Conservation (phyloP, 2,797 vertebrate genomes). For the Bryconaethiops microstoma region DNA sequence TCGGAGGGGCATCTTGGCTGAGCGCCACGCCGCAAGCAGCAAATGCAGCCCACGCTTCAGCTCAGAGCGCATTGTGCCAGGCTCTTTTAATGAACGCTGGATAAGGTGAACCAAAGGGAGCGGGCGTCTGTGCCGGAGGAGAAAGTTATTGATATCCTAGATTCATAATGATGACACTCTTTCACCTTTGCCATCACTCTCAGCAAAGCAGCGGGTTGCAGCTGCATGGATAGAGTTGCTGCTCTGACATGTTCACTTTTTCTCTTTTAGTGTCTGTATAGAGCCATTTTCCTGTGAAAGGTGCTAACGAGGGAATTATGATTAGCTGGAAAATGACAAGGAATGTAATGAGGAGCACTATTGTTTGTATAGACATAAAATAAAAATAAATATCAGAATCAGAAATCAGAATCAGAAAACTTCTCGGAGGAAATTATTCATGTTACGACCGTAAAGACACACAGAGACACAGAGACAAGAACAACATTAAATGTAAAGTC, state of each 20-base stretch:
- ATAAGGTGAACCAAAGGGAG: constrained; percentile 61
- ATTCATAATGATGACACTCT: constrained; percentile 60
- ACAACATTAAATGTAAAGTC: no score
- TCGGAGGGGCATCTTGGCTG: constrained; percentile 62
- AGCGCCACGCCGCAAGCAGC: constrained; percentile 53
- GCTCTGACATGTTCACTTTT: constrained; percentile 21
- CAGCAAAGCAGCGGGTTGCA: constrained; percentile 32
- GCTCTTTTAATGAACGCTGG: constrained; percentile 64
- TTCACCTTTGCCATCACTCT: constrained; percentile 59
- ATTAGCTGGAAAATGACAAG: constrained; percentile 40
- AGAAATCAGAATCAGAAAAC: neutral
- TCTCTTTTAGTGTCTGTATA: constrained; percentile 23
- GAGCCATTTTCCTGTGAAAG: constrained; percentile 29
- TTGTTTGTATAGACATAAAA: neutral
- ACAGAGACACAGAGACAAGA: no score
- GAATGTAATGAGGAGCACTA: neutral
- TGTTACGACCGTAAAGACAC: no score
- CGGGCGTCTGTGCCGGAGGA: constrained; percentile 59
- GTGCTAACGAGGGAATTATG: constrained; percentile 41
- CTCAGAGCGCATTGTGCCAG: constrained; percentile 31
- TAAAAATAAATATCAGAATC: no score
- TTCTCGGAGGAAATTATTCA: no score
- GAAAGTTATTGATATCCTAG: constrained; percentile 60
- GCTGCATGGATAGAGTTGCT: constrained; percentile 32
- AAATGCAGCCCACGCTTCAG: constrained; percentile 49